These are phyloP conservation scores for Sipha maydis DNA, from an alignment of 2,888 invertebrate species.

Conservation along the genomic window DNA sequence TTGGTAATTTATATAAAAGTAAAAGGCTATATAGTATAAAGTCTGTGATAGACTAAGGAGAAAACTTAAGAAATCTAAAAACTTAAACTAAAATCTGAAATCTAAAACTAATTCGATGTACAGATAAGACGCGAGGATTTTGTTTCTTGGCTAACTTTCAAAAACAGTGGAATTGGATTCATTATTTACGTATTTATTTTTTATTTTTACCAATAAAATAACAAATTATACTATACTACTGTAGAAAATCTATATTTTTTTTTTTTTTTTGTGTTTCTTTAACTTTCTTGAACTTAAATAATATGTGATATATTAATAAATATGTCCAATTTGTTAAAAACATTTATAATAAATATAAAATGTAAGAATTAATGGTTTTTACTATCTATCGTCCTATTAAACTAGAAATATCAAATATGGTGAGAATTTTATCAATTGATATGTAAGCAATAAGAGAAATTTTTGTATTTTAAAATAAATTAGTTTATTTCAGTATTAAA, in stretches of 20 bases:
- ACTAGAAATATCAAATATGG: too few relatives aligned
- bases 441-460: too few relatives aligned
- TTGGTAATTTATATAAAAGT: neutral
- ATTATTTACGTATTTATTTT: slow-evolving; percentile 34
- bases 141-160: slow-evolving; percentile 49
- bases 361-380: too few relatives aligned
- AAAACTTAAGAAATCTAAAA: slow-evolving; percentile 21
- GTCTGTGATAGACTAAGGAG: neutral
- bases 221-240: slow-evolving; percentile 17
- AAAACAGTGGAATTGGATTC: slow-evolving; percentile 36
- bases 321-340: too few relatives aligned
- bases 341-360: too few relatives aligned
- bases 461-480: too few relatives aligned
- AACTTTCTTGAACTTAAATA: too few relatives aligned
- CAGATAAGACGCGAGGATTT: slow-evolving; percentile 21
- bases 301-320: too few relatives aligned
- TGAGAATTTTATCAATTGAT: too few relatives aligned
- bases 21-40: neutral
- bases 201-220: slow-evolving; percentile 34
- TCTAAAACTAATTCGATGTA: slow-evolving; percentile 26
- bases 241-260: slow-evolving; percentile 1
- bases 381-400: too few relatives aligned
- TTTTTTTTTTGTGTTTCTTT: neutral
- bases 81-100: slow-evolving; percentile 19
- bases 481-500: too few relatives aligned